Base-by-base conservation (phyloP, 2,797 vertebrate genomes). In the Scyliorhinus canicula region DNA sequence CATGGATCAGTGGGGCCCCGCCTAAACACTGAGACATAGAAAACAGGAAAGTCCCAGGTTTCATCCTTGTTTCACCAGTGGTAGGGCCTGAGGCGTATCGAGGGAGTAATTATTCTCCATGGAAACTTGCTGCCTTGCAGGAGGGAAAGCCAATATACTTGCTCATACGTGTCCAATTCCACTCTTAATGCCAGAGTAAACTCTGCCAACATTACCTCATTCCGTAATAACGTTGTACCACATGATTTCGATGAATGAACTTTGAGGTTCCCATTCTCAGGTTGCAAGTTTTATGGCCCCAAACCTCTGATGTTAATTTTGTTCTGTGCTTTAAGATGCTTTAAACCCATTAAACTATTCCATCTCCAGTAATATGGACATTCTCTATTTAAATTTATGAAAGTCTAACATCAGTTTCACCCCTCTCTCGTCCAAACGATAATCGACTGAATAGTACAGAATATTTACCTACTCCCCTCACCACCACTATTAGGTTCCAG, bases 121-220 rank as follows among this genome's bases (percentile, higher is more conserved):
- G 52, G 55, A 88, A 88, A 57, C 52, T 88, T 57, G 28, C 28
- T 55, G 14, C 12, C 31, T 3, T 63, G n/a, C 57, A 26, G 57
- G 35, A 44, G n/a, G 35, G 0, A n/a, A 91, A 91, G 88, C n/a
- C n/a, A 24, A 8, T 24, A 44, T 91, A 31, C 60, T 65, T 65
- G 85, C 11, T 88, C 52, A 65, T 44, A 40, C 40, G 7, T 24
- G 79, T 82, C 44, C 7, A 47, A 82, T 47, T 44, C 77, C 16
- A 14, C 77, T 82, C 44, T 82, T 65, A n/a, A 91, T 91, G 88
- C 21, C 88, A 91, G 60, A 91, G 40, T 65, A 91, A 65, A 40
- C 21, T 44, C 12, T 65, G 88, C 60, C 60, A 91, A 91, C 88
- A 91, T 91, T 65, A 91, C 88, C 88, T 91, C 88, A 91, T 91